Base-by-base conservation (phyloP, 2,113 vertebrate genomes). In the Paradoxurus hermaphroditus region DNA sequence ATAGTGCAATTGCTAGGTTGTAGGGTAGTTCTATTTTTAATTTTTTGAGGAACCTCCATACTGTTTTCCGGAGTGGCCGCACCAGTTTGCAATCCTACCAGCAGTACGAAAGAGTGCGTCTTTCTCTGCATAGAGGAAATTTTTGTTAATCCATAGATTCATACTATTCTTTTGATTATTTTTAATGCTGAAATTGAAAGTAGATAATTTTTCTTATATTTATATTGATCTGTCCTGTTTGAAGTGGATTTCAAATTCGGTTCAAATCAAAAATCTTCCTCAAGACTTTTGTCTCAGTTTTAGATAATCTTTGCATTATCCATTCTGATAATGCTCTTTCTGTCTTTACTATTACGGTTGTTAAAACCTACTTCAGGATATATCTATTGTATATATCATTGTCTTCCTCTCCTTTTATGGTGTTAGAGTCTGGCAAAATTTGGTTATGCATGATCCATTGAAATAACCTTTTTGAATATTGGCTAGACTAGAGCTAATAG, bases 371-470 rank as follows among this genome's bases (percentile, higher is more conserved):
- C 23, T 18, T 7, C 14, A 3, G 1, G 15, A 0, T 31, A 25
- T 81, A 67, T 1, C 1, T 59, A 49, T 11, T 5, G 6, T 19
- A n/a, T 62, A 15, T 81, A 23, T 34, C 25, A 36, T 34, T 65
- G 82, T 63, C 8, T 46, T 16, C 2, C 2, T 70, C 11, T 25
- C 19, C 25, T 75, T 90, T 53, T 21, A 39, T 73, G 4, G 68
- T 31, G 5, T 68, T 41, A 56, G 12, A 1, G 25, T 39, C 72
- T 65, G 31, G 10, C 16, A 91, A 9, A 2, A 7, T 59, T 5
- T 16, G 0, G 3, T 81, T 12, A 34, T 31, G 3, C 44, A 27
- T 18, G 1, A 49, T 25, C 2, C 0, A 46, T 3, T 44, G 13
- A 85, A 25, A 36, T 44, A 70, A 87, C 3, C 10, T n/a, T 79